Base-by-base conservation (phyloP, 2,797 vertebrate genomes). In the Sciurus vulgaris region DNA sequence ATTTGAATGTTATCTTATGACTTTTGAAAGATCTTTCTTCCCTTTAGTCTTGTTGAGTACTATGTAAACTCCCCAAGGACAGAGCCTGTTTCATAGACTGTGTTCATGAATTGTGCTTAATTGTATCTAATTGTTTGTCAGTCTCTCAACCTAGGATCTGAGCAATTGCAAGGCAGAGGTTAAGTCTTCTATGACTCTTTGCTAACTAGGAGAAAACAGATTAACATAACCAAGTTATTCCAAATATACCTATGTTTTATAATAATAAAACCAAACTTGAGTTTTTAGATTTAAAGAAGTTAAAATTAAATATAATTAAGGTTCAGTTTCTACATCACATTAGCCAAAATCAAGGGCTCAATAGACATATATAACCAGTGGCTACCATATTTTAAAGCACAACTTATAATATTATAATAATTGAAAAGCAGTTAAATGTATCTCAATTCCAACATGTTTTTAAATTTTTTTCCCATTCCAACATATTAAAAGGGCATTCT, bases 21-120 rank as follows among this genome's bases (percentile, higher is more conserved):
- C 79, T 93, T 54, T 51, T 67, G 28, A 56, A 96, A 65, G 74
- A 51, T 73, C 7, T 86, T 85, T 72, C 24, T 83, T 78, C 17
- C 3, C 22, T 81, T 92, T 54, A 91, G 33, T 79, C n/a, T 59
- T 59, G 9, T 79, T 73, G 95, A 17, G 20, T 82, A 69, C 70
- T 85, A 63, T 87, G 61, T 38, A 47, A 89, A 84, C 14, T 69
- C 20, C 8, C n/a, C 20, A 70, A 74, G 33, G 8, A 5, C 2
- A 44, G 38, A 90, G 26, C 9, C n/a, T n/a, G 44, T 84, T 95
- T 79, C 38, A 67, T 33, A 84, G 44, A 18, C 56, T 86, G 18
- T 85, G 59, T 79, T 89, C 56, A 83, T 33, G 78, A 63, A 83
- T 17, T 69, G 41, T 49, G 17, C 63, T 87, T 91, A 24, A 69